Evolutionary conservation across 1,140 invertebrate genomes (phyloP), one percentile per base, ranked within the genome.

Genomic region (Battus philenor): DNA sequence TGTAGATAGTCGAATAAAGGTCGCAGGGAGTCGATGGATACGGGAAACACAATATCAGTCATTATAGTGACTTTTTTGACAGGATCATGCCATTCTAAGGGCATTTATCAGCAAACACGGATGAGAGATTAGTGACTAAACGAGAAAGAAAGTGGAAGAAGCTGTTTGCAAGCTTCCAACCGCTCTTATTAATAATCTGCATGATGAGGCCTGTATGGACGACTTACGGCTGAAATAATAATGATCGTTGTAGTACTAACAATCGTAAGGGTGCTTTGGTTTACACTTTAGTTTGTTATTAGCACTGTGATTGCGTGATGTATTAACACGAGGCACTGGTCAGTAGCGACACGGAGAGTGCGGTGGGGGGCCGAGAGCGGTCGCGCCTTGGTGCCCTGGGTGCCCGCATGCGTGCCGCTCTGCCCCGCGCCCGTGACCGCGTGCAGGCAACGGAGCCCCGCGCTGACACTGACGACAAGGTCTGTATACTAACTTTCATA

Each of bases 341-440:
- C 63, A 79, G 78, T 77, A 82, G 78, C 63, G 78, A 82, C 78
- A 82, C 78, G n/a, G 78, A 82, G 64, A 82, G 78, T 26, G 78
- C 78, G 27, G 74, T 59, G 5, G 78, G 63, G 1, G 55, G 68
- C 0, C 50, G 56, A 7, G 59, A 67, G 48, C 54, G 68, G 2
- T 76, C 69, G 6, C 56, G 75, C 2, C 51, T 79, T 13, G 66
- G 68, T 1, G 61, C 52, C 6, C 50, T 82, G 12, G 50, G 66
- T 1, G 75, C 71, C 1, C 59, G 75, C 2, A 55, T 82, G 53
- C 44, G 73, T 0, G 68, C 68, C 1, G 78, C 54, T 1, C 50
- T 82, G 29, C 78, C 78, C 2, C 27, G 59, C 0, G 68, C 59
- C 0, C 57, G 65, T 32, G 77, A 81, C 41, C 56, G 65, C 24